Conservation (phyloP, 2,888 invertebrate genomes). For the Polylopha cassiicola region DNA sequence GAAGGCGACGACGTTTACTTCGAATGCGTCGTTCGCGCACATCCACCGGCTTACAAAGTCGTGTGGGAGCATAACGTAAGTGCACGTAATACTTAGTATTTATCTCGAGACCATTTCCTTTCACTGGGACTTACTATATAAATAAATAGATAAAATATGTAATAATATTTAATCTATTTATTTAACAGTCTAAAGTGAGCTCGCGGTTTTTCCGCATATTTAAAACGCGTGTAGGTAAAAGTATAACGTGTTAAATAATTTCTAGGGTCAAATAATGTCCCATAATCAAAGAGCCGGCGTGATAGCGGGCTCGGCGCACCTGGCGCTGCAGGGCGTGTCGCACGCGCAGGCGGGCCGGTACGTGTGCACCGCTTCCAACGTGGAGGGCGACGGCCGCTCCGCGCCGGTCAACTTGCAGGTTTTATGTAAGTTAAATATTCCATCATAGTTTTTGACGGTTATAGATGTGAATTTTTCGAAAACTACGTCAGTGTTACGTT, state of each 20-base stretch:
- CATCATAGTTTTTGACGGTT: background rate
- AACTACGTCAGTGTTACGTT: too few species aligned
- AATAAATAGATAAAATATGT: too few species aligned
- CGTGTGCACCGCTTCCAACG: conserved; percentile 92
- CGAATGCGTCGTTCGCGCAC: conserved; percentile 65
- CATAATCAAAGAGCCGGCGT: conserved; percentile 92
- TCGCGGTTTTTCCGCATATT: too few species aligned
- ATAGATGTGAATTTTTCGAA: too few species aligned
- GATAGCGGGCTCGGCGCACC: conserved; percentile 88
- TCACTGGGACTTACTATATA: too few species aligned
- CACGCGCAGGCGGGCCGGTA: conserved; percentile 91
- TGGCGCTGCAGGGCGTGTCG: conserved; percentile 88
- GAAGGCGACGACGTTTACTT: conserved; percentile 73
- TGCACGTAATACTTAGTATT: conserved; percentile 24
- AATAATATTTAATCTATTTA: too few species aligned
- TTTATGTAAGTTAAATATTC: conserved; percentile 86
- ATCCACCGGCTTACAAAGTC: conserved; percentile 75
- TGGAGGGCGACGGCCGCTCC: conserved; percentile 93
- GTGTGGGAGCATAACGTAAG: conserved; percentile 75
- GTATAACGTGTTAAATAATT: too few species aligned
- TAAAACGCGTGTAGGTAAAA: too few species aligned
- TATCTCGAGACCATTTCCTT: background rate
- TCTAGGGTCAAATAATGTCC: conserved; percentile 88
- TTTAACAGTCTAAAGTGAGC: too few species aligned
- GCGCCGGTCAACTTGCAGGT: conserved; percentile 88